Percentiles rank a stretch among this genome's conserved stretches.
phyloP scores from a whole-genome alignment of 2,797 vertebrate genomes.

The Ctenopoma multispine region DNA sequence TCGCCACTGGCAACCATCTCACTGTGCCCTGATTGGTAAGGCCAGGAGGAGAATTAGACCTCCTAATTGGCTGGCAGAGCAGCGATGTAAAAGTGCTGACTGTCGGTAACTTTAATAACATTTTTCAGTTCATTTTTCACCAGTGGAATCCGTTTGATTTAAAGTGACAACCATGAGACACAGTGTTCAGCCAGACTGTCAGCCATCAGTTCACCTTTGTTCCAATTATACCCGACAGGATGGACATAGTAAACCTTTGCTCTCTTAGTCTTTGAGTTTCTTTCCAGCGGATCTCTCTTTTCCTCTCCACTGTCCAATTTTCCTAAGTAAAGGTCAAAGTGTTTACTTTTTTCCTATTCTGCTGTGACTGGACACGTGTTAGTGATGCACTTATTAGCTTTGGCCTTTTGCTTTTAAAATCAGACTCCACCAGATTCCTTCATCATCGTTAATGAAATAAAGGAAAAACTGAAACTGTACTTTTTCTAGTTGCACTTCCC shows the following conservation, averaged over 20 bases:
- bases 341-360: constrained; percentile 23
- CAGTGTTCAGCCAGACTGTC: constrained; percentile 17
- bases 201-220: constrained; percentile 39
- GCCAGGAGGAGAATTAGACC: not conserved
- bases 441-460: not conserved
- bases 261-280: not conserved
- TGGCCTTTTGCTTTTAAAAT: constrained; percentile 59
- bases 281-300: constrained; percentile 24
- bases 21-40: not conserved
- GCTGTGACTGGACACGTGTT: constrained; percentile 42
- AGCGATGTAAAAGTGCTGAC: not conserved
- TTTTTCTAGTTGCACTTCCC: not conserved
- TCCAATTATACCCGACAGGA: constrained; percentile 36
- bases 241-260: constrained; percentile 32
- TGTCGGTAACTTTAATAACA: not conserved
- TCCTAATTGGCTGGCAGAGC: not conserved
- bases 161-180: constrained; percentile 38
- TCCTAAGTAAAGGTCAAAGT: constrained; percentile 54
- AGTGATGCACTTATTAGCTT: constrained; percentile 57
- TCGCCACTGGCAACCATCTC: not conserved
- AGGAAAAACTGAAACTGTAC: not conserved
- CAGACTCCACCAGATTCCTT: constrained; percentile 1
- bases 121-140: too few species aligned
- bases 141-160: constrained; percentile 21
- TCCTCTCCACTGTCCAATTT: constrained; percentile 30